These are phyloP conservation scores for Anoplopoma fimbria DNA, from an alignment of 2,113 vertebrate genomes.

Conservation along the genomic window DNA sequence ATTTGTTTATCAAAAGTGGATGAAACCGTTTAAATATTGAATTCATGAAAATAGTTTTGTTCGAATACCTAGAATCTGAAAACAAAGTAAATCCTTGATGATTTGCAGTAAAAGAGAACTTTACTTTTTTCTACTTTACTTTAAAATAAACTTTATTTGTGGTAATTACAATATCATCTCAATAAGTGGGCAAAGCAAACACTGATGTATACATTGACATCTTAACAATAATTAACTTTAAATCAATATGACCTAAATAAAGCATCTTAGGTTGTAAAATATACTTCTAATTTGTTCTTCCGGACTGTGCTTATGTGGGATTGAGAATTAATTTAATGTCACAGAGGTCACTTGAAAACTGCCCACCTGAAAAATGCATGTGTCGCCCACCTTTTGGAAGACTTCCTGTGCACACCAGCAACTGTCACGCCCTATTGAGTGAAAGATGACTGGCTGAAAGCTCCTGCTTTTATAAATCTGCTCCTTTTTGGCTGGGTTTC, in stretches of 20 bases:
- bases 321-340: not conserved
- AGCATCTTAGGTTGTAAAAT: not conserved
- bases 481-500: constrained; percentile 61
- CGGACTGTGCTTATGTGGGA: too few species aligned
- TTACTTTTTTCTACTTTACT: too few species aligned
- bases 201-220: not conserved
- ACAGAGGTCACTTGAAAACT: constrained; percentile 22
- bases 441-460: constrained; percentile 64
- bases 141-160: not conserved
- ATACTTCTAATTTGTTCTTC: not conserved
- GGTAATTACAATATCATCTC: not conserved
- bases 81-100: not conserved
- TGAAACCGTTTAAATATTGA: too few species aligned
- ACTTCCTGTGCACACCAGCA: constrained; percentile 34
- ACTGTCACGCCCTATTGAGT: constrained; percentile 63
- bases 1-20: not conserved
- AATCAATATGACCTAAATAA: not conserved
- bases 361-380: constrained; percentile 32
- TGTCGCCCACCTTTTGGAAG: constrained; percentile 33
- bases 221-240: too few species aligned
- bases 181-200: not conserved
- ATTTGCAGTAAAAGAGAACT: not conserved
- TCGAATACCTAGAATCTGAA: not conserved
- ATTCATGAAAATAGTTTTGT: not conserved
- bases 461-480: constrained; percentile 59